Evolutionary conservation across 2,113 vertebrate species (phyloP), one percentile per base, ranked within the genome.

Genomic region (Proteles cristata): DNA sequence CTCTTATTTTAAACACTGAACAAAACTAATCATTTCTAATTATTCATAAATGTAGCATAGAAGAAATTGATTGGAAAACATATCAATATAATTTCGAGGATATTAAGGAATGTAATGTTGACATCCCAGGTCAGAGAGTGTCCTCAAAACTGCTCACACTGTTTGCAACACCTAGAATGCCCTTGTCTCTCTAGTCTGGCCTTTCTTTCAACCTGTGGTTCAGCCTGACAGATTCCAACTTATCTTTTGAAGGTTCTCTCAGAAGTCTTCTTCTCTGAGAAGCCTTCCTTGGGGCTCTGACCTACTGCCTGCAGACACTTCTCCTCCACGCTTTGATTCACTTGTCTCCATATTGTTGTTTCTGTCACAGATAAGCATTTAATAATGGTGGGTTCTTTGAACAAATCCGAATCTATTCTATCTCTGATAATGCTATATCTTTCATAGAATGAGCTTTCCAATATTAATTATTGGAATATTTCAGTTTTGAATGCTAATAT

Each of bases 401-500:
- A 5, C 5, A 85, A 84, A 88, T 15, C 17, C 63, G 50, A 87
- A 48, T 53, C 23, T 48, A 53, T 63, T 83, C 28, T 85, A 0
- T 55, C 12, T 84, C 63, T 86, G 15, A 73, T 65, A 63, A 39
- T 90, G 16, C 69, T 83, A 1, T n/a, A 8, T 63, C 19, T 76
- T 80, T 66, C 35, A 55, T 35, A 48, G 45, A 81, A 21, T n/a
- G 11, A 89, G 77, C 10, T 50, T 5, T 79, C 43, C 3, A 35
- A 31, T 16, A 55, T 74, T 82, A 43, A 94, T n/a, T n/a, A n/a
- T n/a, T n/a, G n/a, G n/a, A n/a, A 53, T 66, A 0, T 81, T 77
- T 91, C 65, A 35, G 26, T 83, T 68, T 81, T 45, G n/a, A 89
- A 50, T 48, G 74, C 6, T 89, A 85, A 76, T 66, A 80, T 93